Evolutionary conservation across 2,888 invertebrate species (phyloP).

Genomic region (Heliconius ismenius): DNA sequence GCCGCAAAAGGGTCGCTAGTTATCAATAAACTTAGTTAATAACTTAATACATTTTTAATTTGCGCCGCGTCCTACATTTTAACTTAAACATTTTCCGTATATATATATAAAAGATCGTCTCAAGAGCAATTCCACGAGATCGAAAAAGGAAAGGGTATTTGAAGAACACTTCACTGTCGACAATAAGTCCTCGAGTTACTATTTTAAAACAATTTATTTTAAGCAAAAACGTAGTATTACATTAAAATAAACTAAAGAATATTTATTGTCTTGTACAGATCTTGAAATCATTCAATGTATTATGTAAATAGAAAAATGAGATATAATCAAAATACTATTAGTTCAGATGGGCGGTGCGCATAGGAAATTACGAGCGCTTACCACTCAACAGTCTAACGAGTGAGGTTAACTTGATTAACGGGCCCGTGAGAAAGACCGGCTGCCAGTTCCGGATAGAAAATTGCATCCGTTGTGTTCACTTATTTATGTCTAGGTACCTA

Average conservation of each 20-base stretch:
- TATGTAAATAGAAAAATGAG: neutral
- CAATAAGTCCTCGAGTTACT: slow-evolving; percentile 13
- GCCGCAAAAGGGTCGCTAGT: no score
- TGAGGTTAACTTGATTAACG: slow-evolving; percentile 36
- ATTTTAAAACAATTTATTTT: slow-evolving; percentile 20
- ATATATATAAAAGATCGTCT: slow-evolving; percentile 17
- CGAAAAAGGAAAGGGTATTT: slow-evolving; percentile 20
- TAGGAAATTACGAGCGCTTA: slow-evolving; percentile 35
- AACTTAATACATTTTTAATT: neutral
- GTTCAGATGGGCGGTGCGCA: slow-evolving; percentile 23
- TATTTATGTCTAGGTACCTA: slow-evolving; percentile 1
- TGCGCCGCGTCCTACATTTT: neutral
- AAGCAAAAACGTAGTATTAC: neutral
- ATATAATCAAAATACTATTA: slow-evolving; percentile 24
- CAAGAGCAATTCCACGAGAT: slow-evolving; percentile 9
- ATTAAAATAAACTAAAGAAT: neutral
- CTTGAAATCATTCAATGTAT: neutral
- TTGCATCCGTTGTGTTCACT: slow-evolving; percentile 16
- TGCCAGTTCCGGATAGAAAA: slow-evolving; percentile 24
- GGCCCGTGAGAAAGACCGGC: slow-evolving; percentile 26
- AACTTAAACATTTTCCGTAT: slow-evolving; percentile 15
- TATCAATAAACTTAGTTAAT: neutral
- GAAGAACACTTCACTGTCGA: slow-evolving; percentile 20
- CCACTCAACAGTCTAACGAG: slow-evolving; percentile 25
- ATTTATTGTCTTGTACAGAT: neutral